Base-by-base conservation (phyloP, 2,113 vertebrate genomes). In the Mola mola region DNA sequence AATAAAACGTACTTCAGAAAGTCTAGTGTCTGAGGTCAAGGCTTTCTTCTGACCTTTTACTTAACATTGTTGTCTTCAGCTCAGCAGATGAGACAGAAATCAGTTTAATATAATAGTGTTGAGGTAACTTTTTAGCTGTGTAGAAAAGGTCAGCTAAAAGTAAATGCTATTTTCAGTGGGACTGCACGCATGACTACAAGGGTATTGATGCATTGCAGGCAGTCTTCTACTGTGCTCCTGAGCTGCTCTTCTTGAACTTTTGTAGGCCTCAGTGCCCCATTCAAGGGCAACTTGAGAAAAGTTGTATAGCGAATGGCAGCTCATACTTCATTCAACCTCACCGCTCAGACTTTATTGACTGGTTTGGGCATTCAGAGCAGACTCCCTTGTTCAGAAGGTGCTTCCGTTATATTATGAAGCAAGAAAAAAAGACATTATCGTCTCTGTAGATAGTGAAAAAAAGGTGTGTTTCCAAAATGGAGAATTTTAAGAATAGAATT, bases 231-330 rank as follows among this genome's bases (percentile, higher is more conserved):
- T 61, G 9, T 15, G 43, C 20, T 48, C 38, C 43, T 51, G 17
- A 58, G 49, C 28, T 8, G 51, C 26, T 66, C 63, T 31, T 26
- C 24, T 56, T 52, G 44, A 63, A 59, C 43, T 56, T 26, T 37
- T 58, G 20, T 17, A 20, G 22, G 12, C 43, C n/a, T 57, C 49
- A 70, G 52, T 52, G 49, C 24, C 37, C 11, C 16, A 31, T 46
- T 81, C 25, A 65, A 80, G 51, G 38, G 17, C 42, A 77, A 17
- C 21, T 66, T 26, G 57, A 72, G 63, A 77, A 48, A 24, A 73
- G 44, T 38, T 62, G 20, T 36, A 52, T 33, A 63, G 48, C 20
- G 17, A 37, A 33, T 62, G 29, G 56, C 20, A 26, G 24, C 31
- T 68, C 24, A 57, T 66, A 53, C 38, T n/a, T 78, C 31, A 58